Percentiles rank a stretch among this genome's conserved stretches.
These are phyloP conservation scores for Drosophila suzukii DNA, from an alignment of 1,140 invertebrate species.

Conservation along the genomic window DNA sequence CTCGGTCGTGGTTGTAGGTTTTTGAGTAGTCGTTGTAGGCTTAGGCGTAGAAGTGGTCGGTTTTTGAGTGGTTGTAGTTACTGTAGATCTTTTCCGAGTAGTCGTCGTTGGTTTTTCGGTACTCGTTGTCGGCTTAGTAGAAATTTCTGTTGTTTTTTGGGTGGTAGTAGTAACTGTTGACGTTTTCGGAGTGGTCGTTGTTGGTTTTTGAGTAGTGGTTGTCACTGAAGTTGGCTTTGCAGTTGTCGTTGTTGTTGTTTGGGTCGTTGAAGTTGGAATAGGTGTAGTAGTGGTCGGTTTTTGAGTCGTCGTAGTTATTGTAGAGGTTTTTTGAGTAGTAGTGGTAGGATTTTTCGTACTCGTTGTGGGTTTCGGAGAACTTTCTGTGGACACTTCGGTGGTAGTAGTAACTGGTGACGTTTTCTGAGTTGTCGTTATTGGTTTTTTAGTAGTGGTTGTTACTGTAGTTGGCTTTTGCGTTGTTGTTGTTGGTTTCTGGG, in stretches of 20 bases:
- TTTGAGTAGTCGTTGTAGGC: slow-evolving; percentile 1
- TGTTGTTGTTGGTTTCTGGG: slow-evolving; percentile 44
- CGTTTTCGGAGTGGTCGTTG: background rate
- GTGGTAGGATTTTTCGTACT: slow-evolving; percentile 1
- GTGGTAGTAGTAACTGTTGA: background rate
- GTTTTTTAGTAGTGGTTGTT: background rate
- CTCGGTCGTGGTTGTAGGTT: background rate
- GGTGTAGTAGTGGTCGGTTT: background rate
- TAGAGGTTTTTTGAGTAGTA: background rate
- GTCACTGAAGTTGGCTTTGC: slow-evolving; percentile 70
- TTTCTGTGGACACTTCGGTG: background rate
- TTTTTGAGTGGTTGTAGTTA: background rate
- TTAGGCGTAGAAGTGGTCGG: background rate
- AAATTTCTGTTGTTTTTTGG: background rate
- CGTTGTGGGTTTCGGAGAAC: background rate
- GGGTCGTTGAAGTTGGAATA: background rate
- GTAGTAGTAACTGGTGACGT: background rate
- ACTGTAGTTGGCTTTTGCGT: slow-evolving; percentile 68
- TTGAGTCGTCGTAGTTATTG: background rate
- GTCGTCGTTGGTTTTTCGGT: too few relatives aligned
- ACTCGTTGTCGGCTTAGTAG: too few relatives aligned
- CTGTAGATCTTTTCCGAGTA: background rate
- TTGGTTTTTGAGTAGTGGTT: background rate
- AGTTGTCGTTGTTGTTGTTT: slow-evolving; percentile 35
- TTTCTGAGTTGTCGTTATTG: slow-evolving; percentile 1